These are phyloP conservation scores for Nymphicus hollandicus DNA, from an alignment of 2,113 vertebrate genomes.

Conservation along the genomic window DNA sequence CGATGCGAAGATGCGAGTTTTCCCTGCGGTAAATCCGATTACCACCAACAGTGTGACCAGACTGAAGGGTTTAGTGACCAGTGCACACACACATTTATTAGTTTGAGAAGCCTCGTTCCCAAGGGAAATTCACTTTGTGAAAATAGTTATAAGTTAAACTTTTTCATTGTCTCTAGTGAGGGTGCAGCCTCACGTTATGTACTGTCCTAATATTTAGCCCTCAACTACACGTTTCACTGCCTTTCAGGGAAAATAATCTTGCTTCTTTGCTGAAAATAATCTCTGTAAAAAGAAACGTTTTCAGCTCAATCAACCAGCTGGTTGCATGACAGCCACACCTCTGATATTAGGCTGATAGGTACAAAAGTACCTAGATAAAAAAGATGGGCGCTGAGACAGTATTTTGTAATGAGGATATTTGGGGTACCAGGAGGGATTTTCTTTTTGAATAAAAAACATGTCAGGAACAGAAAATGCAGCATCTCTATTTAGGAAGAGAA, in stretches of 20 bases:
- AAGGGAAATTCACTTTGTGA: background rate
- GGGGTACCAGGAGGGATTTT: background rate
- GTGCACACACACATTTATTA: background rate
- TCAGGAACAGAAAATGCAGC: background rate
- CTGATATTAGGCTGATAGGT: background rate
- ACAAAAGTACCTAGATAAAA: background rate
- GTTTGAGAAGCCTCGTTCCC: background rate
- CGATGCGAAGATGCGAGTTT: fast-evolving
- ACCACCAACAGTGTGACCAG: too few relatives aligned
- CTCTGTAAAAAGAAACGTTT: background rate
- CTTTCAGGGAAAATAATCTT: background rate
- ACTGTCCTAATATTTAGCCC: fast-evolving
- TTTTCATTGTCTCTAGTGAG: background rate
- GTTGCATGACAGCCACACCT: background rate
- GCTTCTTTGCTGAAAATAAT: background rate
- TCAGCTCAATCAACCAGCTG: background rate
- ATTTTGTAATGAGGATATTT: background rate
- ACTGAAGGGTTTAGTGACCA: background rate
- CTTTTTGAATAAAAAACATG: background rate
- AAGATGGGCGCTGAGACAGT: background rate
- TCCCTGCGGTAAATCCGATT: fast-evolving
- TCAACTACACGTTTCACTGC: fast-evolving
- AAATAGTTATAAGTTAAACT: background rate
- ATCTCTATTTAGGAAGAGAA: background rate
- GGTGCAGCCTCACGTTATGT: background rate